Evolutionary conservation across 2,888 invertebrate genomes (phyloP), one percentile per base, ranked within the genome.

Genomic region (Suillia variegata): DNA sequence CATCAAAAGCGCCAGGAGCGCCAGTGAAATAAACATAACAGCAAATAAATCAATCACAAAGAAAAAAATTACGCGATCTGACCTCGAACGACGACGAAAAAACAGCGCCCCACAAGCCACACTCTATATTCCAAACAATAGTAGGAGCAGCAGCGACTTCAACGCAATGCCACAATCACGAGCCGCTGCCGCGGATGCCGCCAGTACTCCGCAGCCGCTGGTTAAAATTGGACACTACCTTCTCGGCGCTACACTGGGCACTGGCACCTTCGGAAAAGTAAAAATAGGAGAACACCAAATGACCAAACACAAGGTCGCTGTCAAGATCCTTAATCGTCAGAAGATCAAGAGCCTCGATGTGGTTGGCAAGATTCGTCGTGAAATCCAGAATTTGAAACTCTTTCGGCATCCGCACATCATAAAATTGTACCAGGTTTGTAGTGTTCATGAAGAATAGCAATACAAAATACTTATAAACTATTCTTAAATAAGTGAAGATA

Each of bases 401-500:
- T 99, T 99, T 78, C 87, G 98, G 67, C 99, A 99, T 86, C 99
- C 99, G 3, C 99, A 99, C 81, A 99, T 99, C 70, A 99, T 99
- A 66, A 98, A 98, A 84, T 83, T 99, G 84, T 98, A 90, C 75
- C 89, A 90, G 85, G 89, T 80, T 86, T 76, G 82, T 12, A 18
- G n/a, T n/a, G n/a, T n/a, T n/a, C n/a, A n/a, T n/a, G 13, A 8
- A n/a, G n/a, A n/a, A n/a, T n/a, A n/a, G n/a, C n/a, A n/a, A n/a
- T n/a, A n/a, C n/a, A n/a, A n/a, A n/a, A n/a, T 24, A 12, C 34
- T 49, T 17, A 1, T 49, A 48, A 48, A 18, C 12, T 47, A 12
- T 15, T n/a, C n/a, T n/a, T 34, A 31, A n/a, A 13, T 38, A 42
- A 6, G 13, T 20, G 20, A 6, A 2, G 18, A 10, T 17, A 13